Conservation (phyloP, 2,888 invertebrate genomes). For the Mimachlamys varia region DNA sequence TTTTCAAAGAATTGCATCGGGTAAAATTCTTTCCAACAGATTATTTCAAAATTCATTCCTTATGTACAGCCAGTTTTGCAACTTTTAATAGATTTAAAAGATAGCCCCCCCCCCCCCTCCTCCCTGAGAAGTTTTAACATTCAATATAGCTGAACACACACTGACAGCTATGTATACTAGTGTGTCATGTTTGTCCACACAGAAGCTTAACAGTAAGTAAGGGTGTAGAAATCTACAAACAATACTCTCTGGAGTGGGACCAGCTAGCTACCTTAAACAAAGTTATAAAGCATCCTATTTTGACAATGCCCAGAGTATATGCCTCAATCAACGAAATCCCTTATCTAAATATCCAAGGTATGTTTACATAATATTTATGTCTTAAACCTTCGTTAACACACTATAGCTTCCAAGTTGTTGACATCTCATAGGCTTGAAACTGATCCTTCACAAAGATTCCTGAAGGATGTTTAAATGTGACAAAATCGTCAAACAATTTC, state of each 20-base stretch:
- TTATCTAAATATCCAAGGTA: background rate
- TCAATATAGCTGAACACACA: background rate
- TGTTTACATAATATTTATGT: background rate
- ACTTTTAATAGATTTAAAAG: too few species aligned
- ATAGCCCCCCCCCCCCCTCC: too few species aligned
- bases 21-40: background rate
- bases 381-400: background rate
- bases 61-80: background rate
- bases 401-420: background rate
- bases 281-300: background rate
- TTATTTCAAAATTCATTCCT: background rate
- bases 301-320: background rate
- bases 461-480: constrained; percentile 6
- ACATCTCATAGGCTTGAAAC: constrained; percentile 13
- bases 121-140: background rate
- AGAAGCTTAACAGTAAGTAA: background rate
- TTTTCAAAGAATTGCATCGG: background rate
- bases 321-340: background rate
- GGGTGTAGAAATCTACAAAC: background rate
- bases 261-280: background rate
- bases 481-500: background rate
- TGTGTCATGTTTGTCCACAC: background rate
- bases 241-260: background rate
- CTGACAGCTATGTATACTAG: background rate
- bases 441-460: constrained; percentile 19